A percentile compares a stretch with the other conserved stretches of the same genome.
phyloP scores from a whole-genome alignment of 2,113 vertebrate species.

The Strix uralensis region DNA sequence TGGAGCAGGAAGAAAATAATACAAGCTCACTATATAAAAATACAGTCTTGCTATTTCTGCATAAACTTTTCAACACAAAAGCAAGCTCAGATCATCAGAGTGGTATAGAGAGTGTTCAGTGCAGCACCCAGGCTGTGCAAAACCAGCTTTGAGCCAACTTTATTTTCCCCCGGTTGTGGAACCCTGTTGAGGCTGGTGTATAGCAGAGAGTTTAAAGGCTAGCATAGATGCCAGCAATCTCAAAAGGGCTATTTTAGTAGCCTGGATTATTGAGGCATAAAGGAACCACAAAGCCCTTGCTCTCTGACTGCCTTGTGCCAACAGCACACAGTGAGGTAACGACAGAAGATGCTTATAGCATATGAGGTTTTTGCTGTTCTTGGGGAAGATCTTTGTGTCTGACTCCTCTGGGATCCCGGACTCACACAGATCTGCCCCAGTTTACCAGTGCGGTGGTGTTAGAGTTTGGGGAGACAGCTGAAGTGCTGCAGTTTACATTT shows the following conservation, averaged over 20 bases:
- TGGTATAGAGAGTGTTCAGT: neutral
- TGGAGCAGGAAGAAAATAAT: neutral
- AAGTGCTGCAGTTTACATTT: constrained; percentile 29
- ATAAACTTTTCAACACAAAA: neutral
- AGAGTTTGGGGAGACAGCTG: neutral
- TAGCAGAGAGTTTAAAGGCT: neutral
- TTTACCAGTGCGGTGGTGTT: neutral
- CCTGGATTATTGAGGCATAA: constrained; percentile 26
- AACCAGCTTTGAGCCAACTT: neutral
- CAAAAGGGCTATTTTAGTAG: constrained; percentile 22
- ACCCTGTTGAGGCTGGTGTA: neutral
- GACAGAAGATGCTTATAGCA: neutral
- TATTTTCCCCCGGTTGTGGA: neutral
- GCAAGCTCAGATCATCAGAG: neutral
- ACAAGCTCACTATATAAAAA: neutral
- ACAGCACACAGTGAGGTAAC: neutral
- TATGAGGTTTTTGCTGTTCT: neutral
- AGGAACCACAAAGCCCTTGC: constrained; percentile 7
- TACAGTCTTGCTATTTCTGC: neutral
- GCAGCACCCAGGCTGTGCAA: neutral
- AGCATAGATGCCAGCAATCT: neutral
- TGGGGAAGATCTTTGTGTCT: neutral
- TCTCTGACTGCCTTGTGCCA: neutral
- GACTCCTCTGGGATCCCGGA: neutral
- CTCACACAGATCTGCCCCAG: rapidly evolving